A percentile compares a stretch with the other conserved stretches of the same genome.
phyloP scores from a whole-genome alignment of 2,888 invertebrate species.

The Philonicus albiceps region DNA sequence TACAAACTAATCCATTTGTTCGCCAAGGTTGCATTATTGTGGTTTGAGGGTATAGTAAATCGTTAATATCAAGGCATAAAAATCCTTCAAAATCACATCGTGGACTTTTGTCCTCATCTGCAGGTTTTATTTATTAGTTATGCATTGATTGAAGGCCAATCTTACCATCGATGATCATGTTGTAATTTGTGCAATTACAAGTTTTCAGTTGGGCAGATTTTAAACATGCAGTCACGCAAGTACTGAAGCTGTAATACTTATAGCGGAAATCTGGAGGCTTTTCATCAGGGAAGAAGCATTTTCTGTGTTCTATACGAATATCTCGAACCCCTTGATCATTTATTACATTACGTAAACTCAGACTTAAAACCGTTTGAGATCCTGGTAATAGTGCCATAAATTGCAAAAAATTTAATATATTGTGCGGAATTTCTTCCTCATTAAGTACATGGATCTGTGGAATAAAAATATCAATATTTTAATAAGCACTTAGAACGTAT shows the following conservation, averaged over 20 bases:
- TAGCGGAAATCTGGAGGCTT: slow-evolving; percentile 67
- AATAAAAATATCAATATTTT: not conserved
- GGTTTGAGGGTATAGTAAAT: slow-evolving; percentile 59
- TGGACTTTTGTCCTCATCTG: slow-evolving; percentile 50
- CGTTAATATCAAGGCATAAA: slow-evolving; percentile 68
- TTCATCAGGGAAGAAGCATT: slow-evolving; percentile 76
- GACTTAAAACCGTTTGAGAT: slow-evolving; percentile 48
- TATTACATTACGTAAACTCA: slow-evolving; percentile 68
- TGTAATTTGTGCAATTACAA: slow-evolving; percentile 74
- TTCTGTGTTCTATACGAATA: slow-evolving; percentile 69
- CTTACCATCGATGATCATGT: slow-evolving; percentile 69
- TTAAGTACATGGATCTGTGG: slow-evolving; percentile 55
- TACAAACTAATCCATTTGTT: slow-evolving; percentile 68
- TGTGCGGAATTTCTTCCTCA: slow-evolving; percentile 58
- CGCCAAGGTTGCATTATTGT: slow-evolving; percentile 69
- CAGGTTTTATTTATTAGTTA: not conserved
- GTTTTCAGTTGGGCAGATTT: slow-evolving; percentile 67
- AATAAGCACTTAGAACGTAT: not conserved
- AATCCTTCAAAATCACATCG: slow-evolving; percentile 71
- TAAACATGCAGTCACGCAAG: slow-evolving; percentile 74
- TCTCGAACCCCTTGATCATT: slow-evolving; percentile 71
- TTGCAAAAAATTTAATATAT: slow-evolving; percentile 50
- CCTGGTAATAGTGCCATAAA: slow-evolving; percentile 43
- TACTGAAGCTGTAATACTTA: slow-evolving; percentile 74
- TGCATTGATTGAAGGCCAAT: not conserved